Base-by-base conservation (phyloP, 2,113 vertebrate genomes). In the Orycteropus afer region DNA sequence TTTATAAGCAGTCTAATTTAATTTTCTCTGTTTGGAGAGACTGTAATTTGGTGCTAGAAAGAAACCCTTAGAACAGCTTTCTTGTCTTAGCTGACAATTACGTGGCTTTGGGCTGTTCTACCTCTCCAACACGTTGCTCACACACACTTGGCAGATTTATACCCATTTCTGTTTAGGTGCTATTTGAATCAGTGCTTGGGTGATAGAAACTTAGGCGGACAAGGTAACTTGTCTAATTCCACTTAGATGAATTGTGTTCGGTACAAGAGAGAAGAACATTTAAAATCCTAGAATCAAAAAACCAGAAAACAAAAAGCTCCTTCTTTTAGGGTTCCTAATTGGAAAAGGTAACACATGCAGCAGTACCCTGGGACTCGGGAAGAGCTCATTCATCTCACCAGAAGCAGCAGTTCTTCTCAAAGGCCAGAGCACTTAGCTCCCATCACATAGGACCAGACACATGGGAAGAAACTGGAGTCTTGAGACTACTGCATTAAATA, bases 11-110 rank as follows among this genome's bases (percentile, higher is more conserved):
- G 84, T 95, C 96, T 98, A 98, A 98, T 98, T 98, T 98, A 98
- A 98, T 98, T 98, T 98, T 96, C 95, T 98, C 93, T 98, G 94
- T 98, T 98, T 98, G 95, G 98, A 98, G 90, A 96, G 97, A 96
- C 90, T 96, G 84, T 97, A 98, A 98, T 98, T 97, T 2, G 0
- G 96, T 97, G 96, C 92, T 96, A 96, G 97, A 97, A 98, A 98
- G 97, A 91, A 96, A 95, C 97, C 89, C 97, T 97, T 97, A 49
- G 87, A 97, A 97, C 93, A 97, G 93, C 78, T 97, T 96, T 96
- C 96, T 96, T 98, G 97, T 93, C 92, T 96, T 34, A 87, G 79
- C 96, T 97, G 97, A 97, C 98, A 98, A 96, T 98, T 97, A 96
- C 77, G 63, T 13, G 85, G 93, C 92, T 97, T 92, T 97, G 97